Evolutionary conservation across 2,113 vertebrate species (phyloP), one percentile per base, ranked within the genome.

Genomic region (Salminus brasiliensis): DNA sequence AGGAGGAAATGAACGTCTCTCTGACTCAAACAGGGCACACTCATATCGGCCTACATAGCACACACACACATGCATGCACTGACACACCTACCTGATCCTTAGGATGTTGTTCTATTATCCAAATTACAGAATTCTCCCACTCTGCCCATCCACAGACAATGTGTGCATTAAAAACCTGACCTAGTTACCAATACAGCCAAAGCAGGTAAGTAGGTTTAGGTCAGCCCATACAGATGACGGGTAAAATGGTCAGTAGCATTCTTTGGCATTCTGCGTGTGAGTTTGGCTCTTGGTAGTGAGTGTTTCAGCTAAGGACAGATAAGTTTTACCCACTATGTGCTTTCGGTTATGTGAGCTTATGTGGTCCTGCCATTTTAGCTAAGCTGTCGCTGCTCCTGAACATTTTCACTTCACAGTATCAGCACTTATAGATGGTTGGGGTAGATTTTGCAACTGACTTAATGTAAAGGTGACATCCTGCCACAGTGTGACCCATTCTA

Each of bases 1-100:
- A 74, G 34, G 59, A 72, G 83, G 70, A 84, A 81, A 77, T 55
- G 41, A 80, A 39, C 39, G 57, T 53, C 70, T 57, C 43, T 59
- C 25, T 53, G 23, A 68, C 52, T 73, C n/a, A 57, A 73, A n/a
- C 68, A 65, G 23, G 23, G 36, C 53, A 79, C 75, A 39, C 47
- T 68, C 23, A 52, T 25, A 41, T 11, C 36, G 25, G 45, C 74
- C 25, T 53, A 62, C 65, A 62, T 62, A 74, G 36, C 36, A 63
- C 68, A 76, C 47, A 47, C 55, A 76, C 65, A 72, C 49, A 59
- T 32, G 65, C 27, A 72, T 27, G 66, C 55, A 30, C 32, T 36
- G 18, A 36, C 7, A 66, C 25, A 27, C 9, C 41, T 62, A 47
- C 60, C 43, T 79, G 23, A 23, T 57, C 23, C 8, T 30, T 27